These are phyloP conservation scores for Popillia japonica DNA, from an alignment of 1,140 invertebrate genomes.

Conservation along the genomic window DNA sequence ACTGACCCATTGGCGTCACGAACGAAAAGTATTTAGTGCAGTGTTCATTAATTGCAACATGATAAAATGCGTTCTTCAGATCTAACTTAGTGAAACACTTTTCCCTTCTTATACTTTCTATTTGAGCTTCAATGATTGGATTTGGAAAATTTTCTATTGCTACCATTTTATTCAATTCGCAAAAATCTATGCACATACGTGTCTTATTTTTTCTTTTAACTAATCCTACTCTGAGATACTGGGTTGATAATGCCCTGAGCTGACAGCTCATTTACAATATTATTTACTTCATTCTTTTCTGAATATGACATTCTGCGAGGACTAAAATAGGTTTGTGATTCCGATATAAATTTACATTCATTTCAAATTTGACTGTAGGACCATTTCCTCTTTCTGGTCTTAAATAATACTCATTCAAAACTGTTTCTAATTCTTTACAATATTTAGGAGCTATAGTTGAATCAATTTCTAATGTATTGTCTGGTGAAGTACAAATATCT, in stretches of 20 bases:
- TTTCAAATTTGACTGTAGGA: conserved; percentile 40
- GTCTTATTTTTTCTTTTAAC: conserved; percentile 62
- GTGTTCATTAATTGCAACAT: conserved; percentile 42
- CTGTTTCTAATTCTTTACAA: neutral
- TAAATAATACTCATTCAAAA: conserved; percentile 10
- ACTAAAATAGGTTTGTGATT: conserved; percentile 50
- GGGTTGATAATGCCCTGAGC: conserved; percentile 51
- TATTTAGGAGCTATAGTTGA: neutral
- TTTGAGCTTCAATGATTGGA: conserved; percentile 56
- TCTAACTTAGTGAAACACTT: conserved; percentile 49
- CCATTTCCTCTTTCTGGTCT: neutral
- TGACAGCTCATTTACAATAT: conserved; percentile 55
- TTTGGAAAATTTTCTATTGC: conserved; percentile 54
- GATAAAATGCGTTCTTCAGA: conserved; percentile 46
- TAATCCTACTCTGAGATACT: conserved; percentile 60
- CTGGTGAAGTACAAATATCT: neutral
- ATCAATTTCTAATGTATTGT: neutral
- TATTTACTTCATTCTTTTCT: conserved; percentile 52
- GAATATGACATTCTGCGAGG: conserved; percentile 52
- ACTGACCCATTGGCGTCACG: conserved; percentile 24
- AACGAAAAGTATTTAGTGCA: conserved; percentile 9
- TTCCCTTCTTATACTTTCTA: conserved; percentile 49
- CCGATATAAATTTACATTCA: conserved; percentile 41
- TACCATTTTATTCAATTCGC: conserved; percentile 60
- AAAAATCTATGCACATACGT: conserved; percentile 65